Conservation (phyloP, 1,140 invertebrate species). For the Brachionus plicatilis region DNA sequence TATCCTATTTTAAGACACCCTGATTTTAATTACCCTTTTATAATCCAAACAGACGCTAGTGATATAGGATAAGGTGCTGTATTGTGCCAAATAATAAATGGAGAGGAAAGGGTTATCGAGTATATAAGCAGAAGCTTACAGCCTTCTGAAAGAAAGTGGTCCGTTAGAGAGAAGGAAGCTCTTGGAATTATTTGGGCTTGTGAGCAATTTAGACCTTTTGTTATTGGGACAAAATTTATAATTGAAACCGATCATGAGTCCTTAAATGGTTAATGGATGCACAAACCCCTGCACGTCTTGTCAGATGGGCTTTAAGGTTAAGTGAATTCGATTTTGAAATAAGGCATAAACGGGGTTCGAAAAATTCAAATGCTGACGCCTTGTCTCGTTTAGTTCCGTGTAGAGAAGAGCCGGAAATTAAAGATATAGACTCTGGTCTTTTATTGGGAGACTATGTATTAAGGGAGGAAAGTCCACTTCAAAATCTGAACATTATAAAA, state of each 20-base stretch:
- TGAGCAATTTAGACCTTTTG: not conserved
- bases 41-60: constrained; percentile 41
- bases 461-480: not conserved
- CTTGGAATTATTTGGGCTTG: not conserved
- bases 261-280: not conserved
- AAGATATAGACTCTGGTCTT: not conserved
- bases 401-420: not conserved
- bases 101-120: constrained; percentile 1
- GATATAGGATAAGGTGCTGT: constrained; percentile 41
- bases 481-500: not conserved
- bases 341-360: constrained; percentile 49
- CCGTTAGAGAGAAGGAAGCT: not conserved
- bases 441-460: not conserved
- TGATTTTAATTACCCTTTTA: constrained; percentile 29
- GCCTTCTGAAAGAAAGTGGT: not conserved
- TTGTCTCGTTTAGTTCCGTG: constrained; percentile 44
- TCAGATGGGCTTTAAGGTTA: constrained; percentile 57
- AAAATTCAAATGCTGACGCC: constrained; percentile 48
- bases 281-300: constrained; percentile 40
- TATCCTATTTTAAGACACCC: not conserved
- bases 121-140: not conserved
- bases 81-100: constrained; percentile 40
- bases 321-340: constrained; percentile 57
- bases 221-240: constrained; percentile 4
- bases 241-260: constrained; percentile 16